These are phyloP conservation scores for Podarcis muralis DNA, from an alignment of 2,113 vertebrate species.

Conservation along the genomic window DNA sequence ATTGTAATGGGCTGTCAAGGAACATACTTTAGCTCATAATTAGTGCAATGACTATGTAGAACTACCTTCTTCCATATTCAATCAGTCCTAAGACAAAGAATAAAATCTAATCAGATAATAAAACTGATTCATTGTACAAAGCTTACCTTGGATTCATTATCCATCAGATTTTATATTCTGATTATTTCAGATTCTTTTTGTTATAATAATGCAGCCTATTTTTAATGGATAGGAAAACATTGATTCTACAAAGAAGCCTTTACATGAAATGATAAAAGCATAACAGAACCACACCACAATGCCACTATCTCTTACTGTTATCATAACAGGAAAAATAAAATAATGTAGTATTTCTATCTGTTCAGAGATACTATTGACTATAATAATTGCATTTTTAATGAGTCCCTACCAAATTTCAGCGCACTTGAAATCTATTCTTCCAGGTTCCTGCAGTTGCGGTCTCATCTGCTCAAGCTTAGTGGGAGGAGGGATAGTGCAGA, in stretches of 20 bases:
- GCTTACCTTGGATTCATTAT: background rate
- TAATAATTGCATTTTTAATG: slow-evolving; percentile 40
- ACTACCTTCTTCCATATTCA: background rate
- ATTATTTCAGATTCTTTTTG: slow-evolving; percentile 8
- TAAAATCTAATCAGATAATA: background rate
- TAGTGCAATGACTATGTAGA: background rate
- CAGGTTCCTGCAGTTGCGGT: background rate
- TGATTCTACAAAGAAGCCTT: background rate
- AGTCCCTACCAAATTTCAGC: background rate
- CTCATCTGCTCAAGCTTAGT: background rate
- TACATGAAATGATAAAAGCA: slow-evolving; percentile 16
- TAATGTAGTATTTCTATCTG: background rate
- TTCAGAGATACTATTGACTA: background rate
- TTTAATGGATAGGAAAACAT: background rate
- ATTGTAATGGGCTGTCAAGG: background rate
- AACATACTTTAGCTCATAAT: background rate
- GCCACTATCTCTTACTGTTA: background rate
- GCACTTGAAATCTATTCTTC: slow-evolving; percentile 13
- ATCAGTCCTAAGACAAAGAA: background rate
- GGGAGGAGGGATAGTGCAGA: background rate
- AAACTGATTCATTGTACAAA: background rate
- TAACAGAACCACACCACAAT: background rate
- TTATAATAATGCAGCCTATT: background rate
- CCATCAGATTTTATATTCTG: background rate
- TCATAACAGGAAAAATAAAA: slow-evolving; percentile 5